Evolutionary conservation across 2,113 vertebrate species (phyloP), one percentile per base, ranked within the genome.

Genomic region (Pomatorhinus ruficollis): DNA sequence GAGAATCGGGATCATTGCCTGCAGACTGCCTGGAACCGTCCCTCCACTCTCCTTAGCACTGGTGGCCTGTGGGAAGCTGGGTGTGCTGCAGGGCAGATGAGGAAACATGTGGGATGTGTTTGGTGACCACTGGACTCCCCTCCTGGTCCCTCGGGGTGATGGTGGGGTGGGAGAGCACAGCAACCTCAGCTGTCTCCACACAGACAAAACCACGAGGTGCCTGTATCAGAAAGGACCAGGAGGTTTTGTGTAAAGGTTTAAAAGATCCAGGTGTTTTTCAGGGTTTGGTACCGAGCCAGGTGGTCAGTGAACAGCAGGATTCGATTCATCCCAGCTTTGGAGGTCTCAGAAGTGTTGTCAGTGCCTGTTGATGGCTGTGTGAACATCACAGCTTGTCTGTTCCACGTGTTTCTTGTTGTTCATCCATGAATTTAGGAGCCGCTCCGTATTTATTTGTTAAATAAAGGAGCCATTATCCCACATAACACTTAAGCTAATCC

Each of bases 31-130:
- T 23, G 56, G 17, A 40, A 12, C 24, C 31, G 2, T 33, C 57
- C 66, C 52, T 47, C 14, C 3, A 0, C 30, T 56, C 20, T 19
- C 17, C 14, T n/a, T n/a, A n/a, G n/a, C n/a, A n/a, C n/a, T n/a
- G n/a, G n/a, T n/a, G n/a, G n/a, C n/a, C n/a, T n/a, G n/a, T n/a
- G n/a, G n/a, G n/a, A n/a, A n/a, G 76, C 81, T 70, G 45, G 8
- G 2, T 35, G 13, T 71, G 61, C 17, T 42, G 61, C 56, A 47
- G 52, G 40, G 30, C 15, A 8, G 15, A 9, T 42, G 6, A 14
- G 50, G 45, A 39, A 33, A 47, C 68, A 5, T 16, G 13, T 30
- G 42, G 49, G 52, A 39, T 92, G 44, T 68, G n/a, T 27, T 63
- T 25, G 53, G 92, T 71, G 82, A 30, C 42, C n/a, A 3, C 45